Conservation (phyloP, 2,888 invertebrate species). For the Microctonus aethiopoides region DNA sequence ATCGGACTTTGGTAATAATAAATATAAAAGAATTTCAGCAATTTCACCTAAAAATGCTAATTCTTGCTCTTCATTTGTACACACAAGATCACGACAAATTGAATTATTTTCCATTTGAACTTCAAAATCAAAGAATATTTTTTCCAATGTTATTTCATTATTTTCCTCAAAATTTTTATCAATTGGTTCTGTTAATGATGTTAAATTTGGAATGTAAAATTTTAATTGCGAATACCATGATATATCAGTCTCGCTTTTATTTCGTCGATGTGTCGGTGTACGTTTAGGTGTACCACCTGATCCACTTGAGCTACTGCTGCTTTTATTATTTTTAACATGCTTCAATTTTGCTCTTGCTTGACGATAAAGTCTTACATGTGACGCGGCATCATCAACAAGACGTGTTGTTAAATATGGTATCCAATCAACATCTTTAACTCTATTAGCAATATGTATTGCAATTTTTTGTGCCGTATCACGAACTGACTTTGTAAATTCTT, state of each 20-base stretch:
- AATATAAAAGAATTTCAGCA: slow-evolving; percentile 83
- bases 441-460: slow-evolving; percentile 74
- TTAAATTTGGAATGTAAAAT: slow-evolving; percentile 70
- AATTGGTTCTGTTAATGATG: slow-evolving; percentile 59
- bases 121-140: slow-evolving; percentile 90
- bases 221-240: slow-evolving; percentile 77
- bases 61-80: slow-evolving; percentile 76
- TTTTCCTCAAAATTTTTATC: slow-evolving; percentile 53
- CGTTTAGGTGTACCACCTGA: slow-evolving; percentile 64
- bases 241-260: slow-evolving; percentile 80
- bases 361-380: slow-evolving; percentile 87
- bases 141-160: slow-evolving; percentile 70
- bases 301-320: slow-evolving; percentile 58
- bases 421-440: slow-evolving; percentile 89
- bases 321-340: slow-evolving; percentile 54
- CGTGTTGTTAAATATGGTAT: slow-evolving; percentile 87
- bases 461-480: slow-evolving; percentile 78
- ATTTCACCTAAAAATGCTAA: slow-evolving; percentile 84
- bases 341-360: slow-evolving; percentile 74
- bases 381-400: slow-evolving; percentile 90
- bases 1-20: slow-evolving; percentile 85
- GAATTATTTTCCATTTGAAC: slow-evolving; percentile 85
- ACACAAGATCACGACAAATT: slow-evolving; percentile 83
- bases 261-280: slow-evolving; percentile 74
- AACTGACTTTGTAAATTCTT: slow-evolving; percentile 79